Conservation (phyloP, 1,140 invertebrate genomes). For the Protaetia brevitarsis region DNA sequence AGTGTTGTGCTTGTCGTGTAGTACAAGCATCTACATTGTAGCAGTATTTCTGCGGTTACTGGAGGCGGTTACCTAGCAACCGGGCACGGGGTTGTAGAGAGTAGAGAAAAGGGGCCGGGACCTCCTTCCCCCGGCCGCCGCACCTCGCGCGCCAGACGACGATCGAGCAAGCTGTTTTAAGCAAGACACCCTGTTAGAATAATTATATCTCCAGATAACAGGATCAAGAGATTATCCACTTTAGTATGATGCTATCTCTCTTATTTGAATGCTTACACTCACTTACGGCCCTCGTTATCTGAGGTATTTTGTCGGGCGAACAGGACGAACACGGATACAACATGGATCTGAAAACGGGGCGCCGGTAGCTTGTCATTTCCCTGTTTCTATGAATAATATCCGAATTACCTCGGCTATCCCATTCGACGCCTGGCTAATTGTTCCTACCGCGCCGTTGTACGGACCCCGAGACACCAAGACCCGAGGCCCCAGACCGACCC, state of each 20-base stretch:
- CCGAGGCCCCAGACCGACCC: no score
- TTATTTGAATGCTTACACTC: conserved; percentile 46
- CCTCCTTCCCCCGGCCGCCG: conserved; percentile 29
- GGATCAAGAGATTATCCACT: conserved; percentile 50
- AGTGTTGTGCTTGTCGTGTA: conserved; percentile 49
- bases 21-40: conserved; percentile 49
- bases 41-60: conserved; percentile 47
- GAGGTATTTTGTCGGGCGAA: conserved; percentile 22
- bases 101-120: neutral
- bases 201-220: conserved; percentile 50
- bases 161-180: conserved; percentile 50
- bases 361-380: conserved; percentile 6
- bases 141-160: conserved; percentile 25
- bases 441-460: neutral
- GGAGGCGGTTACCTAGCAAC: conserved; percentile 47
- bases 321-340: neutral
- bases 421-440: conserved; percentile 5
- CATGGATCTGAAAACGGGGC: neutral
- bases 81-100: conserved; percentile 26
- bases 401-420: conserved; percentile 9
- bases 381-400: conserved; percentile 24
- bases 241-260: conserved; percentile 46
- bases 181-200: conserved; percentile 50
- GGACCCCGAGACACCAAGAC: neutral
- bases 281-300: conserved; percentile 38